These are phyloP conservation scores for Gastracanthus pulcherrimus DNA, from an alignment of 2,888 invertebrate genomes.

Conservation along the genomic window DNA sequence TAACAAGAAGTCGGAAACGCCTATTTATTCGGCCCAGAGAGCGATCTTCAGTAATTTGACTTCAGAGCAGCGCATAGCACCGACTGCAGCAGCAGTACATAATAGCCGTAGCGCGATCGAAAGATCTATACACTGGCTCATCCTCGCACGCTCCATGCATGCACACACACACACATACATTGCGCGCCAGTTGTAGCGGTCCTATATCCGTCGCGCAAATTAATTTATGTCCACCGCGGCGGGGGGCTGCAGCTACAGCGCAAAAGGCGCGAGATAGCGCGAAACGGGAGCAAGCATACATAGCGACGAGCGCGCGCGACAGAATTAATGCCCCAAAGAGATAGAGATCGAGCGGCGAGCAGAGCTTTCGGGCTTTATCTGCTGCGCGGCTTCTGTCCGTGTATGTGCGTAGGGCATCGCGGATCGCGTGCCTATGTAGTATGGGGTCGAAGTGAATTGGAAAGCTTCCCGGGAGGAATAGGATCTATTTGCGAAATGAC, in stretches of 20 bases:
- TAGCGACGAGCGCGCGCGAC: slow-evolving; percentile 27
- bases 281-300: slow-evolving; percentile 6
- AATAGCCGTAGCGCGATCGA: too few relatives aligned
- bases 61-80: too few relatives aligned
- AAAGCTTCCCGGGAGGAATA: too few relatives aligned
- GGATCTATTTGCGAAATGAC: too few relatives aligned
- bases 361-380: slow-evolving; percentile 10
- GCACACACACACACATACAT: background rate
- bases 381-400: background rate
- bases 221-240: slow-evolving; percentile 45
- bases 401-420: background rate
- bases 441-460: too few relatives aligned
- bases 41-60: slow-evolving; percentile 12
- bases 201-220: slow-evolving; percentile 41
- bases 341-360: slow-evolving; percentile 37
- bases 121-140: too few relatives aligned
- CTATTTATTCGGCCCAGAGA: background rate
- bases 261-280: background rate
- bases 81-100: too few relatives aligned
- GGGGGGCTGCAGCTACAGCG: too few relatives aligned
- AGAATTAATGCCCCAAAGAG: slow-evolving; percentile 43
- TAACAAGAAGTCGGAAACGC: too few relatives aligned
- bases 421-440: too few relatives aligned
- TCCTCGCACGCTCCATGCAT: background rate
- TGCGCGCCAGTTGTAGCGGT: background rate